Conservation (phyloP, 2,113 vertebrate genomes). For the Xiphias gladius region DNA sequence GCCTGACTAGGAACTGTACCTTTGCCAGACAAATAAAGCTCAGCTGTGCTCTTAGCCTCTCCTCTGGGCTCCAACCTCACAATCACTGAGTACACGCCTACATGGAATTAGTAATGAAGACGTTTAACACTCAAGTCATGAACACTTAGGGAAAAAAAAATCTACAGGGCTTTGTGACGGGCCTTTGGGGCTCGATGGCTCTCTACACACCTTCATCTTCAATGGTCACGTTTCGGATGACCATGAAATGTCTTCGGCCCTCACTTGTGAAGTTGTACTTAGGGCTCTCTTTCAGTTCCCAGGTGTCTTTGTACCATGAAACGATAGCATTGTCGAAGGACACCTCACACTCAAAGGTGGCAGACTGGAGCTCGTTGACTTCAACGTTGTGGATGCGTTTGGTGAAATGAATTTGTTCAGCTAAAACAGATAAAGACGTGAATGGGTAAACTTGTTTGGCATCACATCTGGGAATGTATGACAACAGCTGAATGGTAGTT, state of each 20-base stretch:
- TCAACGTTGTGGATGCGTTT: conserved; percentile 98
- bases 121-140: conserved; percentile 67
- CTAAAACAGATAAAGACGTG: conserved; percentile 87
- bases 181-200: conserved; percentile 28
- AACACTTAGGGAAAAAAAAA: conserved; percentile 57
- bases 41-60: conserved; percentile 98
- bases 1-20: conserved; percentile 80
- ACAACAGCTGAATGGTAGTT: conserved; percentile 44
- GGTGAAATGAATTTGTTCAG: conserved; percentile 98
- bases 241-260: conserved; percentile 98
- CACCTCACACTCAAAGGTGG: conserved; percentile 97
- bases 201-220: conserved; percentile 96
- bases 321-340: conserved; percentile 98
- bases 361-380: conserved; percentile 95
- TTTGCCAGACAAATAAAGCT: conserved; percentile 98
- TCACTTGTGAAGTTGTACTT: conserved; percentile 98
- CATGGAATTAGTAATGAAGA: conserved; percentile 78
- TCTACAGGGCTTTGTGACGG: conserved; percentile 14
- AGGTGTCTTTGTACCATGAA: conserved; percentile 98
- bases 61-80: conserved; percentile 97
- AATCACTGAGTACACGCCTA: conserved; percentile 99
- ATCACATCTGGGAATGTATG: conserved; percentile 58
- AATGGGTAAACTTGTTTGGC: conserved; percentile 59
- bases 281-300: conserved; percentile 92
- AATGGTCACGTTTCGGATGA: conserved; percentile 95